Evolutionary conservation across 2,888 invertebrate genomes (phyloP).

Genomic region (Epirrita christyi): DNA sequence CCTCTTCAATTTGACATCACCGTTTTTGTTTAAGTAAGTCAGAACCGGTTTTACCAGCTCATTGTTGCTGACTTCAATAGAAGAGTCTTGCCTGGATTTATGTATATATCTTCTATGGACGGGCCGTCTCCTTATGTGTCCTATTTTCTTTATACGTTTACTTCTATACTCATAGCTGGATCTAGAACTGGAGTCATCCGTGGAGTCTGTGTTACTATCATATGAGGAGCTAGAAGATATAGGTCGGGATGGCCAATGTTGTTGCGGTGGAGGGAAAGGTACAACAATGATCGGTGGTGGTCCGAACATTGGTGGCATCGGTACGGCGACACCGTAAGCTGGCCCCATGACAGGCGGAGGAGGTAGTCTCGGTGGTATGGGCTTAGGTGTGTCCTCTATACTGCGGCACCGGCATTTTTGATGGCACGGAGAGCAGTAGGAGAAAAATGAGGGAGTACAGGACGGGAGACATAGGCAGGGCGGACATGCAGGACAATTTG

Average conservation of each 20-base stretch:
- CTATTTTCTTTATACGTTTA: constrained; percentile 16
- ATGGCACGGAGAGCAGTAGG: constrained; percentile 72
- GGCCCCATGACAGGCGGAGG: constrained; percentile 25
- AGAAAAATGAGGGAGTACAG: constrained; percentile 71
- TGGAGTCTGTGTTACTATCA: constrained; percentile 8
- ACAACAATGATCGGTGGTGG: constrained; percentile 17
- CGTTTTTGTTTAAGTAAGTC: constrained; percentile 45
- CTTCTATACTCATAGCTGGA: constrained; percentile 4
- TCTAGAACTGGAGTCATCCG: constrained; percentile 4
- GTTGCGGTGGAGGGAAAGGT: constrained; percentile 19
- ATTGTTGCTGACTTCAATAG: constrained; percentile 29
- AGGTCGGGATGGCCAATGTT: neutral
- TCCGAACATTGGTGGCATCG: constrained; percentile 11
- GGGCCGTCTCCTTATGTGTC: constrained; percentile 10
- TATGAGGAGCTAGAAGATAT: constrained; percentile 1
- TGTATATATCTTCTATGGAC: constrained; percentile 14
- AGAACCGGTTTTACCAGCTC: constrained; percentile 46
- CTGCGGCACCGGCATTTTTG: constrained; percentile 63
- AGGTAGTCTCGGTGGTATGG: constrained; percentile 41
- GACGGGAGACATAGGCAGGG: constrained; percentile 66
- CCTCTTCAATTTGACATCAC: constrained; percentile 56
- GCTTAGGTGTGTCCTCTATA: constrained; percentile 47
- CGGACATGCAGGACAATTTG: constrained; percentile 67
- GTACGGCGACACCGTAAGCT: constrained; percentile 12
- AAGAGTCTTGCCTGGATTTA: too few species aligned